These are phyloP conservation scores for Gasterosteus aculeatus DNA, from an alignment of 2,113 vertebrate species.

Conservation along the genomic window DNA sequence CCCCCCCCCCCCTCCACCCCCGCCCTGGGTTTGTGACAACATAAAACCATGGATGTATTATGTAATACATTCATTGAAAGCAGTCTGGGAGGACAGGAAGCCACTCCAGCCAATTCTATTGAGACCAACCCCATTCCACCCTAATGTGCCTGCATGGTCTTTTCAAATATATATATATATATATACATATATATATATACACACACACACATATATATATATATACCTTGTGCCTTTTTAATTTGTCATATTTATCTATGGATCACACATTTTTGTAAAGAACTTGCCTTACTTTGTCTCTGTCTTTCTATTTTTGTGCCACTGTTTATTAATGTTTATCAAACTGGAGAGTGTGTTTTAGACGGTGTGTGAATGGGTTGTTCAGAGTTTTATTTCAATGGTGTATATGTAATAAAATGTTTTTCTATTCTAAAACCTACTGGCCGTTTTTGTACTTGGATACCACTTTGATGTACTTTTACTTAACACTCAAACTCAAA, in stretches of 20 bases:
- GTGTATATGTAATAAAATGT: conserved; percentile 62
- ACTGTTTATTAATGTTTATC: conserved; percentile 59
- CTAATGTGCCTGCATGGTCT: conserved; percentile 78
- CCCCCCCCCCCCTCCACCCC: neutral
- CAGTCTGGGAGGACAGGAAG: conserved; percentile 25
- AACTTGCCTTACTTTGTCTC: conserved; percentile 76
- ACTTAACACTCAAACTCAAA: neutral
- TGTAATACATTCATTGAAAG: neutral
- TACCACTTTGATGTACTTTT: neutral
- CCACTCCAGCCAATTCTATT: conserved; percentile 33
- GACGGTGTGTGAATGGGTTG: conserved; percentile 66
- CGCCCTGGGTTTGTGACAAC: conserved; percentile 17
- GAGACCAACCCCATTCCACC: conserved; percentile 70
- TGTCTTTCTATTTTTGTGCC: conserved; percentile 77
- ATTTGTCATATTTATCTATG: conserved; percentile 73
- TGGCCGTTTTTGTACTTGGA: neutral
- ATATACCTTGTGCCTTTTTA: conserved; percentile 79
- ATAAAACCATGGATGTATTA: neutral
- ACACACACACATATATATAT: conserved; percentile 36
- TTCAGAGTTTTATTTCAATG: conserved; percentile 74
- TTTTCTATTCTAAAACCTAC: conserved; percentile 57
- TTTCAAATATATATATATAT: conserved; percentile 40
- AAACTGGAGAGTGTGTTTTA: conserved; percentile 65
- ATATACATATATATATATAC: conserved; percentile 19
- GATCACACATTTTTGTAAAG: conserved; percentile 68